Percentiles rank a stretch among this genome's conserved stretches.
phyloP scores from a whole-genome alignment of 2,797 vertebrate genomes.

The Peromyscus eremicus region DNA sequence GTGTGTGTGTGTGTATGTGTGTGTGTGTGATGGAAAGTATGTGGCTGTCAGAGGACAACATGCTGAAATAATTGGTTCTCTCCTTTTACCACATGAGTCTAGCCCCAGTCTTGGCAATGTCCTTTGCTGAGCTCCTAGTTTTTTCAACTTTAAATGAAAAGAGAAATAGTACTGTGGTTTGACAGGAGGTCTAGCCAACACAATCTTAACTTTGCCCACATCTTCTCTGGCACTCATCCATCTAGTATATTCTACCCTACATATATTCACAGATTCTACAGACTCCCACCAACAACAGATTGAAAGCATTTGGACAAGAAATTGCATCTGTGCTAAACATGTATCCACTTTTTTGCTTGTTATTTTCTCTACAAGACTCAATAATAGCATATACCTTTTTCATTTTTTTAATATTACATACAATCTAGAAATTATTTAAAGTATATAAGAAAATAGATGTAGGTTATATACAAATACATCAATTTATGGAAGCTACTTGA shows the following conservation, averaged over 20 bases:
- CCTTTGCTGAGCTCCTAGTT: too few species aligned
- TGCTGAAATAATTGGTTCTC: too few species aligned
- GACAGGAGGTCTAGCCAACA: accelerated
- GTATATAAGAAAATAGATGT: too few species aligned
- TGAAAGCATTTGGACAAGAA: not conserved
- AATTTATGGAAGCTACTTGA: not conserved
- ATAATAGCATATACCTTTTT: not conserved
- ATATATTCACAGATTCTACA: not conserved
- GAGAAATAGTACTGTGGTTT: not conserved
- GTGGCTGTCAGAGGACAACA: not conserved
- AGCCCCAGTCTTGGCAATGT: not conserved
- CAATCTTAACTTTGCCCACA: not conserved
- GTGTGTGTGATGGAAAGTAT: too few species aligned
- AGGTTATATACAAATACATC: not conserved
- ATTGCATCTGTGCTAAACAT: not conserved
- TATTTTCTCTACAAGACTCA: not conserved
- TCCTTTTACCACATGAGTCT: not conserved
- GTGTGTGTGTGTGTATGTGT: too few species aligned
- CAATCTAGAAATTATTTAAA: not conserved
- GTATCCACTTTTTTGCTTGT: not conserved
- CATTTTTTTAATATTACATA: not conserved
- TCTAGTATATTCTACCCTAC: not conserved
- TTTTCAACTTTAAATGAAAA: not conserved
- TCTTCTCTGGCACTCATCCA: not conserved
- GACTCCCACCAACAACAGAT: not conserved